Conservation (phyloP, 1,140 invertebrate genomes). For the Odontomachus brunneus region DNA sequence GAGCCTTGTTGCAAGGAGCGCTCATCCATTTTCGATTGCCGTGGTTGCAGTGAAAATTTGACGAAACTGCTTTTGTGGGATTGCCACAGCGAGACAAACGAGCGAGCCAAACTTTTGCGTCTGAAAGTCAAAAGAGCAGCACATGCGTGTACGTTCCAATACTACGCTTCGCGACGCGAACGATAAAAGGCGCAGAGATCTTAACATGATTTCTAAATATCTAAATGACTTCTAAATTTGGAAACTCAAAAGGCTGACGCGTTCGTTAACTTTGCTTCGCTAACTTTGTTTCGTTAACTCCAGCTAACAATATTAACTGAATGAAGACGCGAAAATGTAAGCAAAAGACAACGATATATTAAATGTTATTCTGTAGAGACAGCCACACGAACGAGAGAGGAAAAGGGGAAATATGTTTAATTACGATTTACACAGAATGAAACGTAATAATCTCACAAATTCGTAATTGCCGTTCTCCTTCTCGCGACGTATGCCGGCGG, state of each 20-base stretch:
- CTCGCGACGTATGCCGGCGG: too few species aligned
- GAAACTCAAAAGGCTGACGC: too few species aligned
- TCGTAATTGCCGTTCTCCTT: constrained; percentile 7
- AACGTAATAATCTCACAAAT: neutral
- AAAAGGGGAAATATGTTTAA: too few species aligned
- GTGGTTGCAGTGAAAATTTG: constrained; percentile 1
- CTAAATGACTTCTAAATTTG: too few species aligned
- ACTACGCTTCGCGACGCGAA: neutral
- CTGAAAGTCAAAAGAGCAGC: neutral
- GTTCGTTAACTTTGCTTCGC: too few species aligned
- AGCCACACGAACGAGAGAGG: too few species aligned
- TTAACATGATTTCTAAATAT: too few species aligned
- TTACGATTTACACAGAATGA: neutral
- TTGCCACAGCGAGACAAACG: neutral
- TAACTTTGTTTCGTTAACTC: neutral
- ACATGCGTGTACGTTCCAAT: neutral
- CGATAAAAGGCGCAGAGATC: neutral
- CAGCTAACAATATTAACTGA: neutral
- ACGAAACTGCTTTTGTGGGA: neutral
- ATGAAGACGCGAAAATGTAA: neutral
- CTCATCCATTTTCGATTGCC: neutral
- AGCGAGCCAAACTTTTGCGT: neutral
- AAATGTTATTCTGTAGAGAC: too few species aligned
- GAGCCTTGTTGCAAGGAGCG: neutral
- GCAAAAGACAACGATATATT: neutral